Evolutionary conservation across 2,888 invertebrate species (phyloP).

Genomic region (Dioctria linearis): DNA sequence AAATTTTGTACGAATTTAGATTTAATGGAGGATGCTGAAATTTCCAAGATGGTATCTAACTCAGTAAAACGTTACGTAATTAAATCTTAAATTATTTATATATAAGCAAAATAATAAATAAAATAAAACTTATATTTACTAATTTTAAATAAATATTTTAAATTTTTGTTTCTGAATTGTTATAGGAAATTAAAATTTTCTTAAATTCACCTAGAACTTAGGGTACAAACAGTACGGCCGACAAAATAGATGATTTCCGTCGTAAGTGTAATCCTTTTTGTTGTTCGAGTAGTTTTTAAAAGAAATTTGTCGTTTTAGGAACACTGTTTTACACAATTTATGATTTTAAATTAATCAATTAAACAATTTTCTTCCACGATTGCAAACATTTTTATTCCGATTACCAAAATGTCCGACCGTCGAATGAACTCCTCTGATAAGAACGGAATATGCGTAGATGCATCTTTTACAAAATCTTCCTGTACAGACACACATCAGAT

Average conservation of each 20-base stretch:
- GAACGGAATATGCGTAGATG: conserved; percentile 49
- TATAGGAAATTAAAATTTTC: too few species aligned
- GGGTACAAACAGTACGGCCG: too few species aligned
- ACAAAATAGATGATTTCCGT: too few species aligned
- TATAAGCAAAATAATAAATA: too few species aligned
- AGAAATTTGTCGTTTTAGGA: too few species aligned
- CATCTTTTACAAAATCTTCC: conserved; percentile 6
- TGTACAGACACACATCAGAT: neutral
- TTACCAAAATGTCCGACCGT: conserved; percentile 30
- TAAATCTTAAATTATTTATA: neutral
- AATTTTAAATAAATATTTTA: too few species aligned
- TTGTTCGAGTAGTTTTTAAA: too few species aligned
- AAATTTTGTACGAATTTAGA: conserved; percentile 13
- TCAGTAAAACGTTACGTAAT: conserved; percentile 9
- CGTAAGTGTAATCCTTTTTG: too few species aligned
- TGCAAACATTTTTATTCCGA: neutral
- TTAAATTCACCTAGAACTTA: too few species aligned
- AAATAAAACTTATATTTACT: too few species aligned
- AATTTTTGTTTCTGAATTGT: too few species aligned
- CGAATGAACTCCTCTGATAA: conserved; percentile 36
- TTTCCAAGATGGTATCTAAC: conserved; percentile 34
- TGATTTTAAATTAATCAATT: neutral
- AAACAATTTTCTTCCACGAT: neutral
- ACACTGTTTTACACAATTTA: too few species aligned
- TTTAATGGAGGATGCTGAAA: conserved; percentile 48